Evolutionary conservation across 2,888 invertebrate species (phyloP).

Genomic region (Euplexia lucipara): DNA sequence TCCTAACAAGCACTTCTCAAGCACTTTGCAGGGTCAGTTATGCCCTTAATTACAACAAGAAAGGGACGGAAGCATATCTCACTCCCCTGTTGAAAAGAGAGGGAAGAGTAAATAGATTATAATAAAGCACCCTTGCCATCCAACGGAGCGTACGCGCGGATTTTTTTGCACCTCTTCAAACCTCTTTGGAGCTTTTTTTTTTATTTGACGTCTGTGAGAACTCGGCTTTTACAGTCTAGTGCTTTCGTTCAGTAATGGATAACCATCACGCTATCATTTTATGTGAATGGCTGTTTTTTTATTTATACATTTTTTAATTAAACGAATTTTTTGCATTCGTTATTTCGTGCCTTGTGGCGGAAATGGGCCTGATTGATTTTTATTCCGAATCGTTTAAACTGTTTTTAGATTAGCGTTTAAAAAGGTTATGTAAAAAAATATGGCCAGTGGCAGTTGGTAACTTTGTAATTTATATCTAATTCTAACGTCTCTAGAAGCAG

Average conservation of each 20-base stretch:
- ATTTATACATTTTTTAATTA: slow-evolving; percentile 21
- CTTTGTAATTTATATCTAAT: too few species aligned
- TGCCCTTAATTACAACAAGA: slow-evolving; percentile 84
- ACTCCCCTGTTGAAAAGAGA: slow-evolving; percentile 69
- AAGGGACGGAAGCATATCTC: slow-evolving; percentile 66
- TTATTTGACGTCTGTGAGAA: slow-evolving; percentile 76
- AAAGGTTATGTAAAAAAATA: slow-evolving; percentile 2
- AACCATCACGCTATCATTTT: slow-evolving; percentile 68
- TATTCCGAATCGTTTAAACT: slow-evolving; percentile 36
- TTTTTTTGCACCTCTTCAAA: slow-evolving; percentile 83
- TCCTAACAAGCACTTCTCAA: slow-evolving; percentile 86
- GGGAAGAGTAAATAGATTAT: slow-evolving; percentile 75
- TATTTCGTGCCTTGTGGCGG: slow-evolving; percentile 36
- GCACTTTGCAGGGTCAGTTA: slow-evolving; percentile 84
- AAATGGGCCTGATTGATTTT: slow-evolving; percentile 34
- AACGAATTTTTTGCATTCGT: slow-evolving; percentile 43
- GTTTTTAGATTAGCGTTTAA: slow-evolving; percentile 30
- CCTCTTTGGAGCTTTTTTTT: slow-evolving; percentile 69
- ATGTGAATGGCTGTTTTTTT: slow-evolving; percentile 51
- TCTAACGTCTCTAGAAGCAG: too few species aligned
- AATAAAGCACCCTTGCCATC: slow-evolving; percentile 82
- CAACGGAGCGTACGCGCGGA: slow-evolving; percentile 81
- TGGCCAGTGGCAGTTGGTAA: slow-evolving; percentile 8
- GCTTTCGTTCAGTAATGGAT: slow-evolving; percentile 68
- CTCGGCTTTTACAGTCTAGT: slow-evolving; percentile 82